A percentile compares a stretch with the other conserved stretches of the same genome.
Conservation (phyloP, 2,888 invertebrate genomes). For the Ophraella communa region DNA sequence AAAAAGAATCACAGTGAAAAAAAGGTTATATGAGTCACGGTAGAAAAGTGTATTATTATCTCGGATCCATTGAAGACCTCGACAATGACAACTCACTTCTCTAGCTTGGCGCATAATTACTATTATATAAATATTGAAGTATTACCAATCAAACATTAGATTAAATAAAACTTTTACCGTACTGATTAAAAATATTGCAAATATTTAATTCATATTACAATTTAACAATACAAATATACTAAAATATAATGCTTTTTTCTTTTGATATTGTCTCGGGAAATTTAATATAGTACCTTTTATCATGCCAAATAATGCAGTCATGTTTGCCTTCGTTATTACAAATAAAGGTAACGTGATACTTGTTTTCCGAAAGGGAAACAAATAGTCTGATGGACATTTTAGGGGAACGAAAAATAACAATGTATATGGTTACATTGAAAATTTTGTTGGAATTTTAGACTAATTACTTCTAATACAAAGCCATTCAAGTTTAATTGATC, state of each 20-base stretch:
- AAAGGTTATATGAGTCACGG: no score
- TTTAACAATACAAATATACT: neutral
- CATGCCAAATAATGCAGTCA: neutral
- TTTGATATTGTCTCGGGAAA: neutral
- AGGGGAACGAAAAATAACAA: neutral
- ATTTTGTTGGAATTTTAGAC: neutral
- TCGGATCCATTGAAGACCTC: no score
- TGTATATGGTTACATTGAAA: neutral
- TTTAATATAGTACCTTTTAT: neutral
- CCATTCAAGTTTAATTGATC: no score
- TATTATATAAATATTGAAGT: no score
- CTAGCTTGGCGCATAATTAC: no score
- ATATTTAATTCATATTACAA: no score
- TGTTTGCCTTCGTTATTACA: slow-evolving; percentile 1
- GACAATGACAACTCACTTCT: no score
- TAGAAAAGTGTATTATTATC: no score
- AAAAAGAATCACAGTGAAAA: no score
- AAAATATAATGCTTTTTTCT: neutral
- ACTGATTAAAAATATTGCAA: no score
- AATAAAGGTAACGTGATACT: neutral
- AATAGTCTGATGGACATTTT: neutral
- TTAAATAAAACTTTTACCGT: no score
- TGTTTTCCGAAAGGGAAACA: neutral
- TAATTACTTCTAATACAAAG: neutral
- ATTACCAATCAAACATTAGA: no score